Percentiles rank a stretch among this genome's conserved stretches.
Conservation (phyloP, 2,888 invertebrate species). For the Monopis laevigella region DNA sequence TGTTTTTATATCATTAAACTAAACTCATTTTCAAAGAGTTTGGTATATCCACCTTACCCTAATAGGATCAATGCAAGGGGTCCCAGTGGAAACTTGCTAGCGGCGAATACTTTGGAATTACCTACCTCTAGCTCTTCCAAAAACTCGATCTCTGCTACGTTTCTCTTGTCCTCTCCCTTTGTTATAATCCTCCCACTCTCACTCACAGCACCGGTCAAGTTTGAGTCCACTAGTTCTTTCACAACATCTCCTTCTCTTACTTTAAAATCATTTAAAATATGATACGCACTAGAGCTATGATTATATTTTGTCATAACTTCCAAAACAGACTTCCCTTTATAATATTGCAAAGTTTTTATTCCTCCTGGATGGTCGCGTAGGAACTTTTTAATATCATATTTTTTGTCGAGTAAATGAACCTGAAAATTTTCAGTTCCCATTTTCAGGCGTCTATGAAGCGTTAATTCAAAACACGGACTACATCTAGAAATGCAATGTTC, state of each 20-base stretch:
- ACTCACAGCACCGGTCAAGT: constrained; percentile 45
- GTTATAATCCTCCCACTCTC: constrained; percentile 48
- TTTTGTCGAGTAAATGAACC: constrained; percentile 47
- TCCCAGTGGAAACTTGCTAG: neutral
- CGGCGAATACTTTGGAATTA: neutral
- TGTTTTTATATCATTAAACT: too few relatives aligned
- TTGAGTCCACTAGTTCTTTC: constrained; percentile 37
- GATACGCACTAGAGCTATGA: constrained; percentile 72
- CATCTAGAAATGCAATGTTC: neutral
- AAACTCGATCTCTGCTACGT: constrained; percentile 39
- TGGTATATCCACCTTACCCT: too few relatives aligned
- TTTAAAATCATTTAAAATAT: constrained; percentile 71
- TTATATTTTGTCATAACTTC: constrained; percentile 62
- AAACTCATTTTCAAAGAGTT: too few relatives aligned
- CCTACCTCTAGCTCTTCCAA: constrained; percentile 53
- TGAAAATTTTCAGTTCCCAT: constrained; percentile 29
- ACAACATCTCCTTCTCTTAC: constrained; percentile 30
- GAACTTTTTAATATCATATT: constrained; percentile 73
- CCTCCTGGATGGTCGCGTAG: constrained; percentile 81
- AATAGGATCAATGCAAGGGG: too few relatives aligned
- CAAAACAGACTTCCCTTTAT: constrained; percentile 60
- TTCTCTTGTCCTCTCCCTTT: constrained; percentile 31
- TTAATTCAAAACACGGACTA: neutral
- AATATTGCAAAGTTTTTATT: constrained; percentile 68
- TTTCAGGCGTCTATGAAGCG: too few relatives aligned